Evolutionary conservation across 2,797 vertebrate genomes (phyloP).

Genomic region (Eulemur albifrons): DNA sequence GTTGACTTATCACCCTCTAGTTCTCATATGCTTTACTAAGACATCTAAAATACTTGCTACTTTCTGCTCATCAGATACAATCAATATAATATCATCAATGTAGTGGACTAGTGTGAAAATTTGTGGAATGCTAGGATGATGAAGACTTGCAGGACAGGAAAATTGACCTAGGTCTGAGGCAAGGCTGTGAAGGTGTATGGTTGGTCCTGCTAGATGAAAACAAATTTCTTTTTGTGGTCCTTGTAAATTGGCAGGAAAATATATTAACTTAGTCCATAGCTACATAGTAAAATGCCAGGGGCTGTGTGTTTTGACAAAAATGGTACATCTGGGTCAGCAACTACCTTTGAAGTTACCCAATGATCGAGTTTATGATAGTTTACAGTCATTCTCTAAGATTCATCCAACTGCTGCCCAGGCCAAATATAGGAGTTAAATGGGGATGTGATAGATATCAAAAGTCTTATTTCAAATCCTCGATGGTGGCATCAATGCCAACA

Average conservation of each 20-base stretch:
- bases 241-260: not conserved
- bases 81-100: not conserved
- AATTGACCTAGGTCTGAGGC: not conserved
- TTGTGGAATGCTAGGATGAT: not conserved
- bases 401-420: not conserved
- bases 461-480: slow-evolving; percentile 13
- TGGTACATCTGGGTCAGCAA: not conserved
- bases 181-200: not conserved
- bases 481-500: not conserved
- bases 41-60: slow-evolving; percentile 11
- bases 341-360: not conserved
- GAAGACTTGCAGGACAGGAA: not conserved
- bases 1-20: not conserved
- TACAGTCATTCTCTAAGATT: not conserved
- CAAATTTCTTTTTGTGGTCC: not conserved
- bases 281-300: not conserved
- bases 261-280: not conserved
- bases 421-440: not conserved
- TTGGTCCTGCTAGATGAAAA: not conserved
- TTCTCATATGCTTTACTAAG: not conserved
- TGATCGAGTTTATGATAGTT: not conserved
- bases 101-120: not conserved
- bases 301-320: not conserved
- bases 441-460: not conserved
- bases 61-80: not conserved